A percentile compares a stretch with the other conserved stretches of the same genome.
Evolutionary conservation across 2,113 vertebrate species (phyloP).

Genomic region (Tachysurus fulvidraco): DNA sequence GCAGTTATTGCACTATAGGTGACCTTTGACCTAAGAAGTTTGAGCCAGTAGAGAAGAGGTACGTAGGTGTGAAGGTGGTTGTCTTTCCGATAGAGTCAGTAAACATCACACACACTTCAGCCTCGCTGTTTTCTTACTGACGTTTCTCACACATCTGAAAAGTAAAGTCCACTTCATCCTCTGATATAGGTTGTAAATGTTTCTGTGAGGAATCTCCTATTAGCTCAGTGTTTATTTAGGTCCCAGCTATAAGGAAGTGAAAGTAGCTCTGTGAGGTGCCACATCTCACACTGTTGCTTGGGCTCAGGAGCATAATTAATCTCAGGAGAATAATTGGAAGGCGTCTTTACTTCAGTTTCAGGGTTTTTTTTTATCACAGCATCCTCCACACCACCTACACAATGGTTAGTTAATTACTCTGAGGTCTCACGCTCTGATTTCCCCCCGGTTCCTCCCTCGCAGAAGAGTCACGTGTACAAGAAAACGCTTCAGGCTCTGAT

Average conservation of each 20-base stretch:
- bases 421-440: background rate
- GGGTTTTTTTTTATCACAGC: background rate
- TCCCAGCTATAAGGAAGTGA: background rate
- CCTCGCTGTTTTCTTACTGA: background rate
- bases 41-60: background rate
- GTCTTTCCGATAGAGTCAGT: background rate
- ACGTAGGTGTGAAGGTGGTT: background rate
- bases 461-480: slow-evolving; percentile 95
- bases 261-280: background rate
- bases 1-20: background rate
- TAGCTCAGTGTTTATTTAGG: background rate
- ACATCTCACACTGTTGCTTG: background rate
- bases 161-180: background rate
- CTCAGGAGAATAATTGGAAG: background rate
- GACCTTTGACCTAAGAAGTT: background rate
- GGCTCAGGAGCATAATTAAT: background rate
- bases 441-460: slow-evolving; percentile 22
- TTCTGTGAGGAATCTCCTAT: background rate
- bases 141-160: background rate
- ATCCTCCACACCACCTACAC: background rate
- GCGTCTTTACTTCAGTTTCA: background rate
- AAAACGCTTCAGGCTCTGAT: slow-evolving; percentile 97
- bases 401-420: background rate
- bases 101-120: background rate
- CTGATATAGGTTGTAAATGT: background rate